Evolutionary conservation across 2,113 vertebrate genomes (phyloP).

Genomic region (Prunella fulvescens): DNA sequence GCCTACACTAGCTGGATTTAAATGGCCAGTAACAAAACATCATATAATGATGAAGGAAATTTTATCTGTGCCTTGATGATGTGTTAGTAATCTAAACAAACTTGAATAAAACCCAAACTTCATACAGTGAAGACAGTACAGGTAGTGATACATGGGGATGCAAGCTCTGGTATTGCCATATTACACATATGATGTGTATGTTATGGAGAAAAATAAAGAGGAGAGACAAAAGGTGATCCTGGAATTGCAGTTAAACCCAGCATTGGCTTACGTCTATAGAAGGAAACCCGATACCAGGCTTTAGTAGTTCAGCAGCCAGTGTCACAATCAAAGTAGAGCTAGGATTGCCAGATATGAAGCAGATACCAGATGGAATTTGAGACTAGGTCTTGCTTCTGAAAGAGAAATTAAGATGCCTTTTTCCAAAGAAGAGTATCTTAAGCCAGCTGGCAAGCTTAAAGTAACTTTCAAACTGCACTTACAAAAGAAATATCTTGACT

Average conservation of each 20-base stretch:
- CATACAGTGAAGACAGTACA: background rate
- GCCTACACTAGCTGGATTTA: background rate
- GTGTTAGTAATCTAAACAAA: background rate
- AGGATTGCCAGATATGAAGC: background rate
- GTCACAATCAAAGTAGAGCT: background rate
- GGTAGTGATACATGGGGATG: background rate
- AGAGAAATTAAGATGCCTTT: slow-evolving; percentile 2
- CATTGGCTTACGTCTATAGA: background rate
- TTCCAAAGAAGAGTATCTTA: background rate
- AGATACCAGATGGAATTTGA: background rate
- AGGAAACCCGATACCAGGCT: background rate
- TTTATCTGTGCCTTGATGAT: background rate
- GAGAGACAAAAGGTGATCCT: background rate
- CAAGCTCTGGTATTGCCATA: background rate
- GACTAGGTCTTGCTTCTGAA: slow-evolving; percentile 7
- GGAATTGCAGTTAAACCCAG: background rate
- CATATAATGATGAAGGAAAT: background rate
- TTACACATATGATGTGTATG: background rate
- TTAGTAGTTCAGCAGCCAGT: background rate
- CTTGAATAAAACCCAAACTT: background rate
- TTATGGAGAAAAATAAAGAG: background rate
- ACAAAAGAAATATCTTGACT: background rate
- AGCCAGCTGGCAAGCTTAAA: background rate
- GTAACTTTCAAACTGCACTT: background rate
- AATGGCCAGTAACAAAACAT: background rate